Percentiles rank a stretch among this genome's conserved stretches.
phyloP scores from a whole-genome alignment of 1,140 invertebrate species.

The Limonius californicus region DNA sequence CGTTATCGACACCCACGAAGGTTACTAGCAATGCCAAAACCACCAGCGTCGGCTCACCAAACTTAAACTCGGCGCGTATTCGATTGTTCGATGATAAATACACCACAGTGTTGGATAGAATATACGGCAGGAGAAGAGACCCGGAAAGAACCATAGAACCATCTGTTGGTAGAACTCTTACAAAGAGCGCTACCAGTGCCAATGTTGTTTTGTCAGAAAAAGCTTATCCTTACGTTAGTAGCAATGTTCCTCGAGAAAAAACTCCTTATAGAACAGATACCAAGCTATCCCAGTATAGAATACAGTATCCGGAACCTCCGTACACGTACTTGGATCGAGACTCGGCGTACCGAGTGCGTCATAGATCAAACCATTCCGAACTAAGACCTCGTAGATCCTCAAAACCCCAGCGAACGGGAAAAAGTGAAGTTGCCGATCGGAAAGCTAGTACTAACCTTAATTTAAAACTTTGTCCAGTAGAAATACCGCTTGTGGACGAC shows the following conservation, averaged over 20 bases:
- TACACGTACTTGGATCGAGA: slow-evolving; percentile 41
- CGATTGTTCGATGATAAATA: slow-evolving; percentile 74
- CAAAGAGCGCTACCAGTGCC: slow-evolving; percentile 59
- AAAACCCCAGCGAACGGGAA: slow-evolving; percentile 50
- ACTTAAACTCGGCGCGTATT: slow-evolving; percentile 51
- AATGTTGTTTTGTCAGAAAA: slow-evolving; percentile 61
- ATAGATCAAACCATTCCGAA: slow-evolving; percentile 43
- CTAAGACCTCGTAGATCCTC: slow-evolving; percentile 44
- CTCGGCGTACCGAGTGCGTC: slow-evolving; percentile 35
- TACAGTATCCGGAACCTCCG: slow-evolving; percentile 36
- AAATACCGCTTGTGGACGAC: slow-evolving; percentile 42
- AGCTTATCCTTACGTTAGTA: slow-evolving; percentile 57
- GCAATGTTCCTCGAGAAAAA: slow-evolving; percentile 52
- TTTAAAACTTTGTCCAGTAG: slow-evolving; percentile 49
- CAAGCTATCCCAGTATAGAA: slow-evolving; percentile 36
- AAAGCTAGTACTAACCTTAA: slow-evolving; percentile 26
- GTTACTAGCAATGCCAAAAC: slow-evolving; percentile 17
- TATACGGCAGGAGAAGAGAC: slow-evolving; percentile 57
- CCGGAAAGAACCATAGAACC: slow-evolving; percentile 65
- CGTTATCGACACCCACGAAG: background rate
- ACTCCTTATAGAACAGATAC: slow-evolving; percentile 53
- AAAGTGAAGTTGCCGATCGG: slow-evolving; percentile 51
- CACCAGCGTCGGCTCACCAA: slow-evolving; percentile 8
- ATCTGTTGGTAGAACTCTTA: slow-evolving; percentile 40
- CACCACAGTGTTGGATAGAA: slow-evolving; percentile 64